Evolutionary conservation across 2,888 invertebrate genomes (phyloP), one percentile per base, ranked within the genome.

Genomic region (Pristionchus maxplancki): DNA sequence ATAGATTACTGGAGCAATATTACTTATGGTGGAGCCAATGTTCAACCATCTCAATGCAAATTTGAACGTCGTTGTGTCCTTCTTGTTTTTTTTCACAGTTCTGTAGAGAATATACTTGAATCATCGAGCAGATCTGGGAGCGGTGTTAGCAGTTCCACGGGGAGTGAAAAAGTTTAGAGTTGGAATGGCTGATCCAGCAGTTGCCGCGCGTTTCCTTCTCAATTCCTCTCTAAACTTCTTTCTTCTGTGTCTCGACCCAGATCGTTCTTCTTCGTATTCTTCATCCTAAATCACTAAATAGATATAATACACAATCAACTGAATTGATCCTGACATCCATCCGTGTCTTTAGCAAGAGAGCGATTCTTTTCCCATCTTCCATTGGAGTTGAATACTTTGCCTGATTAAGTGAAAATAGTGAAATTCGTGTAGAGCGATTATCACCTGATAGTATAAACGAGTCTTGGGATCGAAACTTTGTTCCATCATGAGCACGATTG

Each of bases 401-500:
- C 86, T 87, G 31, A 13, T 15, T 24, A 20, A 1, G 50, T 50
- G 17, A 20, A n/a, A n/a, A n/a, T n/a, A n/a, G n/a, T n/a, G n/a
- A n/a, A n/a, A n/a, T n/a, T n/a, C n/a, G n/a, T n/a, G n/a, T 74
- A 24, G 17, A 78, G 8, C 31, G 17, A 40, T 24, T 15, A 37
- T 48, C 50, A 97, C 96, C 90, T 98, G 96, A 94, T 98, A 97
- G 94, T 96, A 96, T 71, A 97, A 95, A 58, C 98, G 95, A 95
- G 98, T 97, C 11, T 97, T 96, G 0, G 98, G 98, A 89, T 97
- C 97, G 0, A 98, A 98, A 31, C 98, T 98, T 95, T 98, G 96
- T 95, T 99, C 99, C 74, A 99, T 98, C 40, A 98, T 98, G 91
- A 99, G 95, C 53, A 99, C 98, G 90, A 99, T 98, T 90, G 98